phyloP scores from a whole-genome alignment of 1,140 invertebrate species.

The Solenopsis invicta region DNA sequence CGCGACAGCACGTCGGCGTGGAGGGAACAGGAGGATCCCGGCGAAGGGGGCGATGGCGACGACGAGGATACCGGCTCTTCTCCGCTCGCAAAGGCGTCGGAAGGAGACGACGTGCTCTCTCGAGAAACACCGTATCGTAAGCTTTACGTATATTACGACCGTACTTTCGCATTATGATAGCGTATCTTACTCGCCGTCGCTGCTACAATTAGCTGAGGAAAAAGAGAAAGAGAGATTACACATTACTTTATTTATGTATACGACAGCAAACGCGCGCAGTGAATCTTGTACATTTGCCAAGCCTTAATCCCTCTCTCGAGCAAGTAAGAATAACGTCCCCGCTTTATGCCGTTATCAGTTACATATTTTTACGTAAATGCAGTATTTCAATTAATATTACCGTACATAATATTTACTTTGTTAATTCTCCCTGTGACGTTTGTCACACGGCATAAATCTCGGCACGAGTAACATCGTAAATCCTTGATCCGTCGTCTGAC shows the following conservation, averaged over 20 bases:
- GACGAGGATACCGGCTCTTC: constrained; percentile 15
- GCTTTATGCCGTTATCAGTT: background rate
- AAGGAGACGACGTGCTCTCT: constrained; percentile 40
- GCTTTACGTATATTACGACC: background rate
- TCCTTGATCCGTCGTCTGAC: constrained; percentile 72
- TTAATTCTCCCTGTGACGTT: constrained; percentile 20
- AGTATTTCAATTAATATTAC: constrained; percentile 25
- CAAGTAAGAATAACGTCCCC: background rate
- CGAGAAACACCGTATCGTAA: constrained; percentile 23
- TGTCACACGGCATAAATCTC: constrained; percentile 11
- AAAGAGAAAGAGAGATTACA: background rate
- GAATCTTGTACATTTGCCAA: background rate
- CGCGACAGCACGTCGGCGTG: constrained; percentile 64
- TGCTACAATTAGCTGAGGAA: background rate
- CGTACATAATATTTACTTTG: background rate
- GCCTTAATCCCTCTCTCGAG: background rate
- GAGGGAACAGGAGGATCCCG: background rate
- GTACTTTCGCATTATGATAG: constrained; percentile 10
- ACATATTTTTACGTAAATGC: background rate
- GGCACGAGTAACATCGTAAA: constrained; percentile 54
- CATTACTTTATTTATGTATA: constrained; percentile 25
- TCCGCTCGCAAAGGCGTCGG: constrained; percentile 2
- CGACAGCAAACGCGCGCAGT: background rate
- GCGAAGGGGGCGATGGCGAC: background rate
- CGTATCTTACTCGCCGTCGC: constrained; percentile 2